Evolutionary conservation across 2,113 vertebrate genomes (phyloP).

Genomic region (Heliornis fulica): DNA sequence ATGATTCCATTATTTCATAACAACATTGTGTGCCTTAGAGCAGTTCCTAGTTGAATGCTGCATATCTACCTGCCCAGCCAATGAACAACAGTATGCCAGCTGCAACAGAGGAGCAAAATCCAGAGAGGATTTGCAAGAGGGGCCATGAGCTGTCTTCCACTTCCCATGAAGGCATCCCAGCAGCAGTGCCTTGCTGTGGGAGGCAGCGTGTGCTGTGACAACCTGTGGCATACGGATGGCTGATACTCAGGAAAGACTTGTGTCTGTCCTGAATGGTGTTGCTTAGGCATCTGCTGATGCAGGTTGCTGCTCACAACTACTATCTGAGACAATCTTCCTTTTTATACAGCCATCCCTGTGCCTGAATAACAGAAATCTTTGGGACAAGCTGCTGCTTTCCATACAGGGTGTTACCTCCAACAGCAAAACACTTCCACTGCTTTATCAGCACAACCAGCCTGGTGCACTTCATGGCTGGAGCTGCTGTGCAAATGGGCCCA

Average conservation of each 20-base stretch:
- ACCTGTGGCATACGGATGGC: neutral
- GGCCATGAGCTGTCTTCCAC: rapidly evolving
- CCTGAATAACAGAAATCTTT: neutral
- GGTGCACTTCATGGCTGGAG: no score
- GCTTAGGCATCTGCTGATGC: neutral
- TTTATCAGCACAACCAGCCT: neutral
- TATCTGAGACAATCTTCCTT: neutral
- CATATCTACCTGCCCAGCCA: neutral
- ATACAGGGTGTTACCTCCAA: neutral
- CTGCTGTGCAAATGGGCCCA: rapidly evolving
- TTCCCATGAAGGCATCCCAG: rapidly evolving
- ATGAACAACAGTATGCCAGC: rapidly evolving
- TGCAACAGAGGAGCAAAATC: rapidly evolving
- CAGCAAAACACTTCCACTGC: neutral
- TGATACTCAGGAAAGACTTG: neutral
- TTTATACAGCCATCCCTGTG: neutral
- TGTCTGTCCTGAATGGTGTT: rapidly evolving
- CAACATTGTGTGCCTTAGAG: neutral
- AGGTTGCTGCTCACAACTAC: neutral
- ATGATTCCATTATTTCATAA: neutral
- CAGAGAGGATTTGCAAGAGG: neutral
- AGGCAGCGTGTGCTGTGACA: no score
- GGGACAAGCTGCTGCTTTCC: neutral
- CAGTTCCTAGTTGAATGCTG: neutral
- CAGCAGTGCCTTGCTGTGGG: neutral